Conservation (phyloP, 1,140 invertebrate species). For the Oreohelix idahoensis region DNA sequence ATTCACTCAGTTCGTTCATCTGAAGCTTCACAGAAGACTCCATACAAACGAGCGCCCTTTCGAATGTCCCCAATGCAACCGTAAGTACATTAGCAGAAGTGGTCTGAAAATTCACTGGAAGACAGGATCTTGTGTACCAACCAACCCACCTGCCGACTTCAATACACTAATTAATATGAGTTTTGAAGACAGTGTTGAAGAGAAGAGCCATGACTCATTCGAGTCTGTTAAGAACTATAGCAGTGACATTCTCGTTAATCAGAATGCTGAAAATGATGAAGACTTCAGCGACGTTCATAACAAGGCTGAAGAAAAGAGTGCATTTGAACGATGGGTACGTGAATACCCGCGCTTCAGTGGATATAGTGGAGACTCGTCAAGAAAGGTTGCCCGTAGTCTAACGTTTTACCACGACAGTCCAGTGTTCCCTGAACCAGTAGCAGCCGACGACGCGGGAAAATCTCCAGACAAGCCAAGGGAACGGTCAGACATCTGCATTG, state of each 20-base stretch:
- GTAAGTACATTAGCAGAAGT: conserved; percentile 98
- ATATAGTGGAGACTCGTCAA: neutral
- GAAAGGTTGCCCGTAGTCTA: neutral
- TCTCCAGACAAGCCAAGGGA: conserved; percentile 17
- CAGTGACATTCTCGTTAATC: neutral
- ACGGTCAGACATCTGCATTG: neutral
- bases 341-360: neutral
- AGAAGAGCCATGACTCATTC: conserved; percentile 25
- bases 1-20: conserved; percentile 98
- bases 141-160: conserved; percentile 58
- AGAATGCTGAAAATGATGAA: neutral
- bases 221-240: neutral
- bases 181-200: conserved; percentile 41
- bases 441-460: neutral
- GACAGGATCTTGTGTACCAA: conserved; percentile 67
- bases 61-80: conserved; percentile 93
- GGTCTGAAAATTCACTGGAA: conserved; percentile 81
- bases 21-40: conserved; percentile 94
- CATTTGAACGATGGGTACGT: neutral
- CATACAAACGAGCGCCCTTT: conserved; percentile 99
- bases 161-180: conserved; percentile 57
- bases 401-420: neutral
- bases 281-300: neutral
- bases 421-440: neutral
- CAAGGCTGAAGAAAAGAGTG: neutral